phyloP scores from a whole-genome alignment of 2,797 vertebrate genomes.

The Champsocephalus gunnari region DNA sequence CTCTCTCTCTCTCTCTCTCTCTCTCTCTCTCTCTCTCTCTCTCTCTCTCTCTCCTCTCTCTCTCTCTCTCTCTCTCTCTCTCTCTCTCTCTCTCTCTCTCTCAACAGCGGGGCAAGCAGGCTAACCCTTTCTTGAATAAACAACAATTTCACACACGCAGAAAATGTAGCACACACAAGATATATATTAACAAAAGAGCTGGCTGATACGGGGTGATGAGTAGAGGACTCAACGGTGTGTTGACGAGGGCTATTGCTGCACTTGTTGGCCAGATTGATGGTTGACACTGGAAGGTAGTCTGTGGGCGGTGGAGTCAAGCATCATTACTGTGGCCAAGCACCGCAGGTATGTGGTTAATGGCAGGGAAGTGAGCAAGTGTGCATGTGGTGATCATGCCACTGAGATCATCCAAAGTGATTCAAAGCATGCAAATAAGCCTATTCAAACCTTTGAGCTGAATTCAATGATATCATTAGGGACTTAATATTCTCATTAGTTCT shows the following conservation, averaged over 20 bases:
- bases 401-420: constrained; percentile 57
- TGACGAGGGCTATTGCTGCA: constrained; percentile 26
- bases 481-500: constrained; percentile 61
- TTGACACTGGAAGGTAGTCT: constrained; percentile 57
- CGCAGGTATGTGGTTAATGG: constrained; percentile 74
- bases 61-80: constrained; percentile 36
- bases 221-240: constrained; percentile 21
- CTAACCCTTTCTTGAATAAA: constrained; percentile 22
- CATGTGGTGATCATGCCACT: constrained; percentile 48
- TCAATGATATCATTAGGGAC: constrained; percentile 50
- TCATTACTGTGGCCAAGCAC: constrained; percentile 73
- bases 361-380: constrained; percentile 60
- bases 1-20: constrained; percentile 35
- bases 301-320: constrained; percentile 75
- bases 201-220: constrained; percentile 27
- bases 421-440: constrained; percentile 40
- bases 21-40: constrained; percentile 35
- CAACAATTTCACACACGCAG: constrained; percentile 23
- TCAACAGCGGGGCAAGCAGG: constrained; percentile 38
- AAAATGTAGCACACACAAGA: background rate
- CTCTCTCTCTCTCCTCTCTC: constrained; percentile 8
- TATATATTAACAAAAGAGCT: constrained; percentile 36
- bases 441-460: constrained; percentile 52
- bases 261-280: constrained; percentile 69
- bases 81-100: constrained; percentile 29